Evolutionary conservation across 2,797 vertebrate species (phyloP).

Genomic region (Nyctalus aviator): DNA sequence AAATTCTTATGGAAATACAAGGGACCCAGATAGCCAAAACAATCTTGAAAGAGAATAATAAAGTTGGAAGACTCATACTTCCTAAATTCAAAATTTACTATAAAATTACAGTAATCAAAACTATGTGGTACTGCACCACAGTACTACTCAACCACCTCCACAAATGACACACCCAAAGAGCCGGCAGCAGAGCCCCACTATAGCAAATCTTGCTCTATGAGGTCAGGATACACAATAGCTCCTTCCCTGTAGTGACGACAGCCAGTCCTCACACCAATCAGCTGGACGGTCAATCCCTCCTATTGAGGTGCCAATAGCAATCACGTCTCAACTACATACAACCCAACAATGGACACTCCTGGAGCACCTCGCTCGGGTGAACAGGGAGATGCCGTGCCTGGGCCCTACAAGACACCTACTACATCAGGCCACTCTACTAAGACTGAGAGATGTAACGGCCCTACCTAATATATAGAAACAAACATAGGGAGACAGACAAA

Average conservation of each 20-base stretch:
- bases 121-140: background rate
- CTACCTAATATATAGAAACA: background rate
- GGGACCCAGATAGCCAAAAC: background rate
- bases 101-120: constrained; percentile 1
- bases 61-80: background rate
- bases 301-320: background rate
- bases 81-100: constrained; percentile 26
- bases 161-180: background rate
- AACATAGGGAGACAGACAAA: background rate
- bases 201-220: background rate
- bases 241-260: background rate
- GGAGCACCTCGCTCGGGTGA: background rate
- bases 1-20: background rate
- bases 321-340: background rate
- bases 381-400: background rate
- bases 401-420: background rate
- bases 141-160: background rate
- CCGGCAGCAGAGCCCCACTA: background rate
- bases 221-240: background rate
- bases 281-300: background rate
- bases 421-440: background rate
- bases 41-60: constrained; percentile 20
- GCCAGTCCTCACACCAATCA: background rate
- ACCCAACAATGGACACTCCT: background rate
- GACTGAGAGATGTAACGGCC: background rate